Evolutionary conservation across 2,888 invertebrate species (phyloP), one percentile per base, ranked within the genome.

Genomic region (Ophion obscuratus): DNA sequence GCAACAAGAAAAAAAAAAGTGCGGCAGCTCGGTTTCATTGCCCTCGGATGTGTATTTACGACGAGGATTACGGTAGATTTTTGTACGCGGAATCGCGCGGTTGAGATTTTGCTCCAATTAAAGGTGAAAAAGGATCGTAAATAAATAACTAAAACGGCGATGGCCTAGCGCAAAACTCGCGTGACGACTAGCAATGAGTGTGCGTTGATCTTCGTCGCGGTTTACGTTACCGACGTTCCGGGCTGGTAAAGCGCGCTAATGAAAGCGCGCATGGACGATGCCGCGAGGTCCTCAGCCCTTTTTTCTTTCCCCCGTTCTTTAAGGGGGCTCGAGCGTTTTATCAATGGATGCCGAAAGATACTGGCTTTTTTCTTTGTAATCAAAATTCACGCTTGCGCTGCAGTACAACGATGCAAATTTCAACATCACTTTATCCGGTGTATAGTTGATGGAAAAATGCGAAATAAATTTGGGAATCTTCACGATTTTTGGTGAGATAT

Each of bases 211-310:
- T 66, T 66, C 66, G 36, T 40, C 76, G 70, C 68, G 66, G 73
- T 73, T 78, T 67, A 67, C 78, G 31, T 61, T 74, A 59, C 73
- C 36, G 2, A 24, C 83, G 67, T 64, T 76, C 75, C 82, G 70
- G 71, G 36, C 81, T 71, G 76, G 53, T 71, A 82, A 76, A 36
- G 71, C 20, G 71, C 68, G 70, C 53, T 31, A 82, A 81, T 76
- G 76, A 70, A 71, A 74, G 1, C 61, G 47, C 68, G 68, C 68
- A 76, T 76, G 53, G n/a, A 31, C 64, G 53, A 70, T 27, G 5
- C 31, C 31, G 10, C 31, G 24, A 17, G 62, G 70, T 70, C 61
- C 61, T 47, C 36, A 36, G 2, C 7, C 40, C 40, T 74, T 61
- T 17, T 44, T 44, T 14, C 14, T 11, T 14, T 47, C 47, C 3